A percentile compares a stretch with the other conserved stretches of the same genome.
These are phyloP conservation scores for Neodiprion virginianus DNA, from an alignment of 1,140 invertebrate genomes.

Conservation along the genomic window DNA sequence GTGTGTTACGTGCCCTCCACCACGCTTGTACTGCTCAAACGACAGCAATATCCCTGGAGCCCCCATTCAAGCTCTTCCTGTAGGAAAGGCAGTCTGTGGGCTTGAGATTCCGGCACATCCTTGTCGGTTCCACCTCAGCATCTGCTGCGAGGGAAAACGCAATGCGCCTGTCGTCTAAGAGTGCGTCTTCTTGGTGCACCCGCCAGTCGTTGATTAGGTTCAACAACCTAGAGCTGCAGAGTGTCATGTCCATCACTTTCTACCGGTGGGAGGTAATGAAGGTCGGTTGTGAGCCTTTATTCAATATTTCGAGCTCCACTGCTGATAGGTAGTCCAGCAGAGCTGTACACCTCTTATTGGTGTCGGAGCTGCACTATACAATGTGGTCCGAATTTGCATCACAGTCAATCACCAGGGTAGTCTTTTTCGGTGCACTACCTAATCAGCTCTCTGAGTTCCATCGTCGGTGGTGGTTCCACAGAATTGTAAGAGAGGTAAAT, in stretches of 20 bases:
- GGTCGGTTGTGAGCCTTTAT: conserved; percentile 21
- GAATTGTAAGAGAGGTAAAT: conserved; percentile 18
- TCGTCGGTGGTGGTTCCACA: conserved; percentile 13
- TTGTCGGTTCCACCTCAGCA: neutral
- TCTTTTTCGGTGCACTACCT: neutral
- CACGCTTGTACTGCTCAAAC: neutral
- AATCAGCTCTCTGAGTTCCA: conserved; percentile 16
- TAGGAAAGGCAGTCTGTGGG: conserved; percentile 9
- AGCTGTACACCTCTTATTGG: conserved; percentile 30
- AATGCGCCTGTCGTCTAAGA: conserved; percentile 18
- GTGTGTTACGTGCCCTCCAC: neutral
- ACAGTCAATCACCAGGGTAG: conserved; percentile 32
- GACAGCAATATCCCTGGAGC: neutral
- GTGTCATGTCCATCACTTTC: too few species aligned
- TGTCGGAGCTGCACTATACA: conserved; percentile 34
- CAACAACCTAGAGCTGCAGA: neutral
- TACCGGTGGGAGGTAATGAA: conserved; percentile 6
- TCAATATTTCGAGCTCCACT: conserved; percentile 25
- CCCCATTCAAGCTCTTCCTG: neutral
- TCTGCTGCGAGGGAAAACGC: neutral
- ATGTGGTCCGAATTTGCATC: conserved; percentile 37
- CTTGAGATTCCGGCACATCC: conserved; percentile 3
- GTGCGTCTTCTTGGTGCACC: conserved; percentile 13
- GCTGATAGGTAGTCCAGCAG: conserved; percentile 31
- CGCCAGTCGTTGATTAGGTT: neutral